Evolutionary conservation across 2,113 vertebrate species (phyloP), one percentile per base, ranked within the genome.

Genomic region (Hymenochirus boettgeri): DNA sequence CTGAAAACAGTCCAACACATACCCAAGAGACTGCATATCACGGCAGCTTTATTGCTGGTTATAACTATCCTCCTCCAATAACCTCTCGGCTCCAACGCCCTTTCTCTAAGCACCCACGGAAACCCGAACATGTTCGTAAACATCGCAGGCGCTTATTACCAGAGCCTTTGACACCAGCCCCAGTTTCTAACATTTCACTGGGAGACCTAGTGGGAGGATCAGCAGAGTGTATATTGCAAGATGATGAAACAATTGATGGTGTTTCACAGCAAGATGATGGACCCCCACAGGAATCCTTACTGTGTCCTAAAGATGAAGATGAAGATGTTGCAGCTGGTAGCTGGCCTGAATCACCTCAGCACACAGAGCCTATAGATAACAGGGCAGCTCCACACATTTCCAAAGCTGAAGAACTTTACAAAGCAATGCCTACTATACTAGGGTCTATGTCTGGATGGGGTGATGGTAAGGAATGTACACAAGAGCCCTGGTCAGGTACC

Each of bases 401-500:
- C 61, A 82, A 89, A 59, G 90, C 86, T 25, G 90, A 93, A 37
- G 87, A 92, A 47, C 81, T 90, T 33, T 92, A 83, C 29, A 83
- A 82, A 53, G 88, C 83, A 1, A 78, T 88, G 8, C 86, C 88
- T 19, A 80, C 83, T 0, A 86, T 90, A 71, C 83, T 90, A 19
- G 88, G 85, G 18, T 85, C 90, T 9, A 86, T 86, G 46, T 86
- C 85, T 35, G 84, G 80, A 71, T 94, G 88, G 76, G 90, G 83
- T 51, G 86, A 87, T 89, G 92, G 91, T 93, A 73, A 88, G 73
- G 1, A 33, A 11, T 9, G 31, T 9, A 33, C 31, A 33, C n/a
- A n/a, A n/a, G n/a, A n/a, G n/a, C n/a, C n/a, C n/a, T n/a, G n/a
- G n/a, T n/a, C n/a, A n/a, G n/a, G n/a, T n/a, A n/a, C n/a, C n/a